These are phyloP conservation scores for Eucidaris tribuloides DNA, from an alignment of 35 echinoderm and acorn worm species.

Conservation along the genomic window DNA sequence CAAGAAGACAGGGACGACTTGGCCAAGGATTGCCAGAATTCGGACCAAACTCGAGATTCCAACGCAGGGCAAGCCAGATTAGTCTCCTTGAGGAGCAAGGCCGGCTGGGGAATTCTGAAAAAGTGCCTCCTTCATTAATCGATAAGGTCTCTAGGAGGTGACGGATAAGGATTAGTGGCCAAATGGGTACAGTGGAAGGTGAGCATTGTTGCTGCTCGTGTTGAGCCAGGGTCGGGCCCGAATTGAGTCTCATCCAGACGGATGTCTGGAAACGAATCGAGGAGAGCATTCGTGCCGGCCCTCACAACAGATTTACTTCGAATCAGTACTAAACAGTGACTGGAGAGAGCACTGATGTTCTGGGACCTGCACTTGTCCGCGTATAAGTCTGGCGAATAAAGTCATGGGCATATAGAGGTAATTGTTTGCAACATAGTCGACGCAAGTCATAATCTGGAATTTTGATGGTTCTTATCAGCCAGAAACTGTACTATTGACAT, in stretches of 20 bases:
- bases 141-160: background rate
- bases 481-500: background rate
- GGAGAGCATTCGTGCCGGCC: background rate
- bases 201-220: background rate
- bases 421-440: background rate
- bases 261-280: background rate
- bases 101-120: background rate
- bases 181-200: background rate
- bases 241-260: background rate
- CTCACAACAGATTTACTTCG: background rate
- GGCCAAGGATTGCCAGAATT: background rate
- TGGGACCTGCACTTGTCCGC: background rate
- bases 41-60: background rate
- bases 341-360: background rate
- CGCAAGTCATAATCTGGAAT: background rate
- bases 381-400: background rate
- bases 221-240: background rate
- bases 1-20: background rate
- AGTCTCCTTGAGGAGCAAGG: background rate
- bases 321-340: background rate
- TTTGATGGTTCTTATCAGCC: background rate
- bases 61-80: background rate
- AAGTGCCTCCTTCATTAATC: background rate
- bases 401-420: background rate
- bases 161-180: background rate